These are phyloP conservation scores for Hozukius guyotensis DNA, from an alignment of 2,797 vertebrate species.

Conservation along the genomic window DNA sequence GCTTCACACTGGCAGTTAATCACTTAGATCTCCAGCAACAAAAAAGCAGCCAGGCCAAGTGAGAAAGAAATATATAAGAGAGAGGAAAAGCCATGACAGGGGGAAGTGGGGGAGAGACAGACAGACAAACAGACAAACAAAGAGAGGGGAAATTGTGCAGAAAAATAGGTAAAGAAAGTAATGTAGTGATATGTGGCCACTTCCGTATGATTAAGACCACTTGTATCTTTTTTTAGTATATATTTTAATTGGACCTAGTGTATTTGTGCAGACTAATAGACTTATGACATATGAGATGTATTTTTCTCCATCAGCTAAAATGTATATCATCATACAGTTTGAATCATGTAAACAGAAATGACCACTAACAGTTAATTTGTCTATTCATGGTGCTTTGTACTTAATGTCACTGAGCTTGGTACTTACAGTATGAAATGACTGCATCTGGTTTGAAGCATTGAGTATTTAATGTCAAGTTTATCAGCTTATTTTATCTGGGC, in stretches of 20 bases:
- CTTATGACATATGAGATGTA: background rate
- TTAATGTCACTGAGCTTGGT: too few relatives aligned
- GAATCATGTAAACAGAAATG: too few relatives aligned
- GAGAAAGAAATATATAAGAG: slow-evolving; percentile 30
- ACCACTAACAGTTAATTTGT: too few relatives aligned
- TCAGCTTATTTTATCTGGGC: too few relatives aligned
- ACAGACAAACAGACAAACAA: background rate
- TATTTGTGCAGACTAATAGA: too few relatives aligned
- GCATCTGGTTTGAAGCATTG: too few relatives aligned
- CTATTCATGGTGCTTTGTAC: too few relatives aligned
- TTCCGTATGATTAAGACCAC: too few relatives aligned
- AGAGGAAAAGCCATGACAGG: background rate
- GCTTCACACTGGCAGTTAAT: slow-evolving; percentile 69
- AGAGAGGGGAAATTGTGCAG: background rate
- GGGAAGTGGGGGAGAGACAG: background rate
- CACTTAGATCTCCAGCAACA: slow-evolving; percentile 57
- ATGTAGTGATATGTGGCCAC: background rate
- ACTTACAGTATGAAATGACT: too few relatives aligned
- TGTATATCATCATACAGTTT: too few relatives aligned
- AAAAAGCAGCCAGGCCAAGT: slow-evolving; percentile 36
- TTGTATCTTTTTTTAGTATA: background rate
- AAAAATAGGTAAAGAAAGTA: background rate
- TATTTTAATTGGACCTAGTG: too few relatives aligned
- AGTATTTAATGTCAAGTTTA: too few relatives aligned
- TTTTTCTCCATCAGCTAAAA: background rate